Base-by-base conservation (phyloP, 2,888 invertebrate genomes). In the Drosophila mettleri region DNA sequence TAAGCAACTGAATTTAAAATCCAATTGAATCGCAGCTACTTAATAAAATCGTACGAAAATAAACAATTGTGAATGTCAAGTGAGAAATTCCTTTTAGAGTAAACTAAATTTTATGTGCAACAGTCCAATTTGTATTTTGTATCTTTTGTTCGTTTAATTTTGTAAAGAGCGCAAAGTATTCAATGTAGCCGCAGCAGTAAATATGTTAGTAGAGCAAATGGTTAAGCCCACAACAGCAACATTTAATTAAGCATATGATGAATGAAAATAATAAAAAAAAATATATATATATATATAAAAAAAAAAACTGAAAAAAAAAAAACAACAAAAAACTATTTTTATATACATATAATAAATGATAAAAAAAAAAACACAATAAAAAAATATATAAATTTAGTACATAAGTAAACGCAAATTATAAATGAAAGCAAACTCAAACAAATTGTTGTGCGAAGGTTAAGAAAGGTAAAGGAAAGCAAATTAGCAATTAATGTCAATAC, bases 181-280 rank as follows among this genome's bases (percentile, higher is more conserved):
- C 48, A 72, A 62, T 43, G 58, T 54, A 68, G 60, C 69, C 54
- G 61, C 77, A 73, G 78, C 74, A 72, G 73, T 61, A 62, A 45
- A 48, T 67, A 71, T 72, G 73, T 67, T 74, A 63, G 67, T 81
- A 79, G 62, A 80, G 67, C 69, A 80, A 73, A 72, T 79, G 68
- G 71, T 77, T 67, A 75, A 71, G 58, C 70, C 69, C 61, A 71
- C 79, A 89, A 81, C 89, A 89, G 80, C 89, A 86, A 89, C 86
- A 82, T 84, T 78, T 82, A 88, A 88, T 88, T 89, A 89, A 86
- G 87, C 78, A 66, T 80, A 79, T 63, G 58, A 89, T 86, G 87
- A 84, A 85, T 64, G 49, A 69, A 74, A 58, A 39, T 49, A 55
- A 57, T n/a, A n/a, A n/a, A n/a, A n/a, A n/a, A n/a, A n/a, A n/a